Base-by-base conservation (phyloP, 2,888 invertebrate species). In the Aphidoletes aphidimyza region DNA sequence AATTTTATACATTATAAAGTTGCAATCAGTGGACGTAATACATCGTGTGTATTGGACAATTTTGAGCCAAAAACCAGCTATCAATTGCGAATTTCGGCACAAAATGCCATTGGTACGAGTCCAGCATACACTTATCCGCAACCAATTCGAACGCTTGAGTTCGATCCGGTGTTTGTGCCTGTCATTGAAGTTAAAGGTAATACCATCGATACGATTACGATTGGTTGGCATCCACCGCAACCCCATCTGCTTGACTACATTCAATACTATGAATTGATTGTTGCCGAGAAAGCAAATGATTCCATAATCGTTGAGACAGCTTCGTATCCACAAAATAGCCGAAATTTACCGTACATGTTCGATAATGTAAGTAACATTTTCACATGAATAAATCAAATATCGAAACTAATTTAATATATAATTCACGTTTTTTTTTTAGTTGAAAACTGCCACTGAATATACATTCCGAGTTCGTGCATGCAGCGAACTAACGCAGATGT, bases 401-500 rank as follows among this genome's bases (percentile, higher is more conserved):
- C 34, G 1, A 36, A 34, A 34, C 1, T 78, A 78, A 36, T 78
- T 37, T 0, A 36, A 1, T 2, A 17, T 36, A 3, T 59, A 30
- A 22, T 59, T 30, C 19, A 5, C 49, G 59, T 8, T 78, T 78
- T n/a, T 5, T 11, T 69, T 69, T 69, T 14, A 94, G 88, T 90
- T 97, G 84, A 92, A 94, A 86, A 94, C 96, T 0, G 95, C 95
- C 22, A 96, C 95, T 42, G 94, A 93, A 39, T 97, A 97, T 87
- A 92, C 93, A 86, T 96, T 97, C 88, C 93, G 93, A 91, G 93
- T 95, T 0, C 91, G 94, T 42, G 95, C 97, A 0, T 96, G 97
- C 88, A 96, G 94, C 85, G 94, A 95, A 86, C 94, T 93, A 87
- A 94, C 94, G 0, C 92, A 92, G 86, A 90, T 91, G 59, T 97